Base-by-base conservation (phyloP, 35 echinoderm and acorn worm species). In the Nesometra sesokonis region DNA sequence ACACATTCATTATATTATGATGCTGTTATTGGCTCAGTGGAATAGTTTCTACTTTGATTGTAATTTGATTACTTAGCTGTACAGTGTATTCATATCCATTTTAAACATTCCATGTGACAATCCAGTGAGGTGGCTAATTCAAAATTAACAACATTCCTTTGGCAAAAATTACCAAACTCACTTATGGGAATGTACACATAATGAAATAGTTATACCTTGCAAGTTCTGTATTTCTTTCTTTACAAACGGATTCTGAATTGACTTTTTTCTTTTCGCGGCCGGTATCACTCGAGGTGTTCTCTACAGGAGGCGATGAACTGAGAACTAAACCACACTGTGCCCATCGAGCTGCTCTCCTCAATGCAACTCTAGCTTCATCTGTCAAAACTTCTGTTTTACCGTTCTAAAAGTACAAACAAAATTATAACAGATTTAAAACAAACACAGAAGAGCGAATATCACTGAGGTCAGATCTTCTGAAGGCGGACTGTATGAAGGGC, bases 371-470 rank as follows among this genome's bases (percentile, higher is more conserved):
- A 0, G 88, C 88, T 31, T 93, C 92, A n/a, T 93, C 92, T 15
- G 88, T 93, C 34, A 93, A 90, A 2, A 93, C 88, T 77, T 93
- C 92, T 27, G 92, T 88, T 89, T 93, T 93, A 35, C 88, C 88
- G 52, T 91, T 77, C 89, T 91, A 78, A 31, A n/a, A n/a, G n/a
- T 32, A 77, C 34, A 32, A 33, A 35, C 36, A 76, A 29, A 77
- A 15, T 43, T 4, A 7, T 43, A 7, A 7, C 15, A 43, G 38
- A 78, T 29, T 9, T 5, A 3, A 43, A 43, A 43, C 38, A 43
- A 43, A 43, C n/a, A 43, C 13, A 7, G 38, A 7, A 43, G 4
- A 7, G 13, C 4, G n/a, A n/a, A n/a, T n/a, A n/a, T n/a, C n/a
- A n/a, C n/a, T n/a, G n/a, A n/a, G n/a, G n/a, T n/a, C n/a, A n/a